These are phyloP conservation scores for Cepaea nemoralis DNA, from an alignment of 1,140 invertebrate species.

Conservation along the genomic window DNA sequence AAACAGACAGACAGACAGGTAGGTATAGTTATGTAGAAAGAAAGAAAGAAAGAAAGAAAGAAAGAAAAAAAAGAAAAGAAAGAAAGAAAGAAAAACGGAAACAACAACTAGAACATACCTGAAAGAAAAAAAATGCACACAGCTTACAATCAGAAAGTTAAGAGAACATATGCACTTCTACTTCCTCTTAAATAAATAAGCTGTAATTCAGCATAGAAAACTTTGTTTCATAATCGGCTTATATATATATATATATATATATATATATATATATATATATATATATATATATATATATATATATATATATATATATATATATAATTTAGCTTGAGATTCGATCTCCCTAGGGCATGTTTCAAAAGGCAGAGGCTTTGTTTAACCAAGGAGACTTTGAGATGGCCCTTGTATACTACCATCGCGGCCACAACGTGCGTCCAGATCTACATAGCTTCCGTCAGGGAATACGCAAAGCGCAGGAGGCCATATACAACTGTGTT, in stretches of 20 bases:
- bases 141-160: too few relatives aligned
- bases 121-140: too few relatives aligned
- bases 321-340: too few relatives aligned
- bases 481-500: conserved; percentile 93
- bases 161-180: too few relatives aligned
- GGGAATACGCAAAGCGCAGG: conserved; percentile 92
- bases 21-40: too few relatives aligned
- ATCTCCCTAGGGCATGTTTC: conserved; percentile 80
- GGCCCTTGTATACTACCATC: conserved; percentile 91
- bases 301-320: neutral
- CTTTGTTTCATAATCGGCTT: neutral
- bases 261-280: conserved; percentile 1
- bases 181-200: too few relatives aligned
- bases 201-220: too few relatives aligned
- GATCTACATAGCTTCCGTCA: conserved; percentile 88
- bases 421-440: conserved; percentile 87
- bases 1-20: too few relatives aligned
- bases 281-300: neutral
- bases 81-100: too few relatives aligned
- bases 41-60: too few relatives aligned
- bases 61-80: too few relatives aligned
- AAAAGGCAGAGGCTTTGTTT: conserved; percentile 93
- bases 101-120: too few relatives aligned
- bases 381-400: conserved; percentile 92
- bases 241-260: conserved; percentile 1